Conservation (phyloP, 92 coral and sea anemone species). For the Zoanthus sociatus region DNA sequence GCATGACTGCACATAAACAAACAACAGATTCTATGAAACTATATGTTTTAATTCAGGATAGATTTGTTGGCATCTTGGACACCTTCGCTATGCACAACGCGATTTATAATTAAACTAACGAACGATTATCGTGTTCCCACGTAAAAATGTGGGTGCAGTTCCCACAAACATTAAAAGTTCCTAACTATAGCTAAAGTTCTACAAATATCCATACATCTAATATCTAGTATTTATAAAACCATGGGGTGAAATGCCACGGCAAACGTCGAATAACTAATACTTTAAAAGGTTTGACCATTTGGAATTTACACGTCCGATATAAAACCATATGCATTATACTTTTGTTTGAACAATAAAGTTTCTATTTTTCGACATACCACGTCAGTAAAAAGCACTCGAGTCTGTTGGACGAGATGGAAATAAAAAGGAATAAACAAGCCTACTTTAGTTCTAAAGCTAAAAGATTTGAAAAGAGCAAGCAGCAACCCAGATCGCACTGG, state of each 20-base stretch:
- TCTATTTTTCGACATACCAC: constrained; percentile 16
- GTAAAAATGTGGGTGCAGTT: constrained; percentile 41
- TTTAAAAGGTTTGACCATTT: constrained; percentile 50
- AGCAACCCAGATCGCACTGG: neutral
- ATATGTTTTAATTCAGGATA: constrained; percentile 33
- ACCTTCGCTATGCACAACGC: constrained; percentile 8
- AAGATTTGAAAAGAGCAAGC: constrained; percentile 35
- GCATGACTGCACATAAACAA: constrained; percentile 9
- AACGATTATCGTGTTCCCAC: constrained; percentile 49
- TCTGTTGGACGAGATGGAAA: neutral
- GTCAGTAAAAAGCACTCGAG: constrained; percentile 35
- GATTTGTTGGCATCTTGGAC: constrained; percentile 50
- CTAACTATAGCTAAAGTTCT: constrained; percentile 34
- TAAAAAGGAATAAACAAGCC: neutral
- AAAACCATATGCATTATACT: constrained; percentile 42
- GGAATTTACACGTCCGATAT: constrained; percentile 48
- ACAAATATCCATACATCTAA: constrained; percentile 31
- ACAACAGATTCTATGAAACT: constrained; percentile 39
- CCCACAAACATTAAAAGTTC: constrained; percentile 41
- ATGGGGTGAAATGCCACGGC: constrained; percentile 20
- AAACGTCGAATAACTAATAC: constrained; percentile 34
- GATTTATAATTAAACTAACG: constrained; percentile 40
- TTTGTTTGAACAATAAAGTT: constrained; percentile 24
- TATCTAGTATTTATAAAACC: constrained; percentile 38
- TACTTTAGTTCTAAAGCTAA: constrained; percentile 10